Conservation (phyloP, 2,888 invertebrate genomes). For the Limenitis camilla region DNA sequence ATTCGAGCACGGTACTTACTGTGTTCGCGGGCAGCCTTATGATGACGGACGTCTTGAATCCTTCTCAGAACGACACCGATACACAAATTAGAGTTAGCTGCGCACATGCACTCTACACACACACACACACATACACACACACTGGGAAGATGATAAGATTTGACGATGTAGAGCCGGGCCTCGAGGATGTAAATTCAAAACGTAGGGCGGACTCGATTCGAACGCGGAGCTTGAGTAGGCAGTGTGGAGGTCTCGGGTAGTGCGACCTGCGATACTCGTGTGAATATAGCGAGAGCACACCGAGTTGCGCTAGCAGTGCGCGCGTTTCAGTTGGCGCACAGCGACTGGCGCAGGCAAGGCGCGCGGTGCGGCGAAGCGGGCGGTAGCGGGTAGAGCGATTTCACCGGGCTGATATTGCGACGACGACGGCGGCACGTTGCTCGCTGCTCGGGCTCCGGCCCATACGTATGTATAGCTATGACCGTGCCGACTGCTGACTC, state of each 20-base stretch:
- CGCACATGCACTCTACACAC: slow-evolving; percentile 50
- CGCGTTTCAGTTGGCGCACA: slow-evolving; percentile 74
- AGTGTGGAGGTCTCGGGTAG: slow-evolving; percentile 31
- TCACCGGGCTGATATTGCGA: slow-evolving; percentile 74
- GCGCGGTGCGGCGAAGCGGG: slow-evolving; percentile 67
- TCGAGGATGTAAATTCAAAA: slow-evolving; percentile 37
- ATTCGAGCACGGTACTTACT: slow-evolving; percentile 68
- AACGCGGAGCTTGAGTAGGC: slow-evolving; percentile 37
- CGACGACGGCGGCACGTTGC: slow-evolving; percentile 39
- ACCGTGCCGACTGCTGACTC: slow-evolving; percentile 43
- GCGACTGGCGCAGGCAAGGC: slow-evolving; percentile 73
- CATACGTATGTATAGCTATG: slow-evolving; percentile 64
- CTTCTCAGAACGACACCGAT: slow-evolving; percentile 53
- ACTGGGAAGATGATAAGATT: slow-evolving; percentile 24
- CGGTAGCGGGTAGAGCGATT: slow-evolving; percentile 59
- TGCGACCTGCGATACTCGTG: slow-evolving; percentile 46
- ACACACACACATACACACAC: slow-evolving; percentile 30
- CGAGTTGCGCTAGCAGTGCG: slow-evolving; percentile 71
- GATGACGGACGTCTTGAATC: slow-evolving; percentile 71
- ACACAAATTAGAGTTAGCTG: slow-evolving; percentile 51
- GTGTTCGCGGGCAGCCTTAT: slow-evolving; percentile 73
- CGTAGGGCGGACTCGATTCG: slow-evolving; percentile 42
- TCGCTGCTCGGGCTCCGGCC: slow-evolving; percentile 49
- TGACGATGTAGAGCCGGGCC: slow-evolving; percentile 20
- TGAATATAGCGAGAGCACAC: slow-evolving; percentile 50